Percentiles rank a stretch among this genome's conserved stretches.
phyloP scores from a whole-genome alignment of 2,113 vertebrate species.

The Bos indicus region DNA sequence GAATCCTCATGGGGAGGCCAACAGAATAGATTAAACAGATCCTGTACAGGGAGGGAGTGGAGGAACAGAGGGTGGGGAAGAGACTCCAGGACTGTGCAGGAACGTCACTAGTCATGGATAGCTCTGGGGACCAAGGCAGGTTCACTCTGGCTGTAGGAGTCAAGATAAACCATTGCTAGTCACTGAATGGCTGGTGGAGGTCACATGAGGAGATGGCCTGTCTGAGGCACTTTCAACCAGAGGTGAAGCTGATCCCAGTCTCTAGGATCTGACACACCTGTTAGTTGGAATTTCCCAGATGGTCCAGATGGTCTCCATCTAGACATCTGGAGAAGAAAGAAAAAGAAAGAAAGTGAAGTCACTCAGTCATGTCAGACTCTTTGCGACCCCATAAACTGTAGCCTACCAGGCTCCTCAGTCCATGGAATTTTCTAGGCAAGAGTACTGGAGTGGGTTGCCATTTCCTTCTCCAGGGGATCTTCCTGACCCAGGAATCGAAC shows the following conservation, averaged over 20 bases:
- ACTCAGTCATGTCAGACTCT: background rate
- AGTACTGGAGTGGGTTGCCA: background rate
- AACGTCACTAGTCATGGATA: background rate
- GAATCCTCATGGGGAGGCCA: background rate
- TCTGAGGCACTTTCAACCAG: background rate
- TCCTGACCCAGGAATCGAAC: background rate
- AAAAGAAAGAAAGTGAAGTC: background rate
- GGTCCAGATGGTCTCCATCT: background rate
- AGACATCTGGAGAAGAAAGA: background rate
- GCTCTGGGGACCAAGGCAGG: background rate
- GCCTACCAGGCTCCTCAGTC: background rate
- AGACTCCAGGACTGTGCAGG: background rate
- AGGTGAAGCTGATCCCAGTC: background rate
- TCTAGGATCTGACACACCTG: background rate
- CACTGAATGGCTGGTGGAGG: background rate
- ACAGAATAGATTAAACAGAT: background rate
- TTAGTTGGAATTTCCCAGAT: background rate
- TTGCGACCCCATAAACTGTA: background rate
- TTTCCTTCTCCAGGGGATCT: background rate
- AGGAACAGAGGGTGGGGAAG: fast-evolving
- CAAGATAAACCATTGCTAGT: background rate
- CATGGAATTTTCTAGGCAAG: background rate
- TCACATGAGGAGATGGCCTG: no score
- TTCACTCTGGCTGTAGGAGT: background rate
- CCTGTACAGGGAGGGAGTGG: background rate